phyloP scores from a whole-genome alignment of 2,888 invertebrate species.

The Catocala nupta region DNA sequence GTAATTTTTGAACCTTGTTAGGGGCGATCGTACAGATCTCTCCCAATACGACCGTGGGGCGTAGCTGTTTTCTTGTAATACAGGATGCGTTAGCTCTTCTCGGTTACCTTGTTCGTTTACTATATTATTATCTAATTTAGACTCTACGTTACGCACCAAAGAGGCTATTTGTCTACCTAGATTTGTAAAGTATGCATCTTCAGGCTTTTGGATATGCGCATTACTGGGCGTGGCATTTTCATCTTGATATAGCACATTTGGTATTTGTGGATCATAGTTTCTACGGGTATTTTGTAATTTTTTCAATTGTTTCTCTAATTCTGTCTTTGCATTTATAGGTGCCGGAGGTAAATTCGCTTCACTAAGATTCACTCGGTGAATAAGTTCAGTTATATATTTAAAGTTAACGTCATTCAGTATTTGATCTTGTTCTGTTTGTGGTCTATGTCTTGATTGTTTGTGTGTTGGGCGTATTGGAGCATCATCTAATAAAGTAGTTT shows the following conservation, averaged over 20 bases:
- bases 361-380: conserved; percentile 69
- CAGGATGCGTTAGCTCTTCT: conserved; percentile 50
- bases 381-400: conserved; percentile 76
- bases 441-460: neutral
- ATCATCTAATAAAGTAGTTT: conserved; percentile 30
- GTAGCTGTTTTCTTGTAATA: conserved; percentile 64
- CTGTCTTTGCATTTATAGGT: no score
- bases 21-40: conserved; percentile 74
- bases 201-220: conserved; percentile 47
- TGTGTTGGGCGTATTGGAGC: neutral
- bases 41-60: conserved; percentile 76
- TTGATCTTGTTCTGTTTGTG: conserved; percentile 6
- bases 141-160: conserved; percentile 70
- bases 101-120: conserved; percentile 55
- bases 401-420: conserved; percentile 66
- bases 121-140: conserved; percentile 58
- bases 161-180: conserved; percentile 79
- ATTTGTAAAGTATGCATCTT: conserved; percentile 71
- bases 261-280: conserved; percentile 43
- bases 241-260: conserved; percentile 12
- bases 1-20: conserved; percentile 44
- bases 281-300: conserved; percentile 32
- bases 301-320: conserved; percentile 1
- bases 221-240: conserved; percentile 27
- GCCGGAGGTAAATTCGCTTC: conserved; percentile 38